Conservation (phyloP, 64 coral and sea anemone species). For the Porites lutea region DNA sequence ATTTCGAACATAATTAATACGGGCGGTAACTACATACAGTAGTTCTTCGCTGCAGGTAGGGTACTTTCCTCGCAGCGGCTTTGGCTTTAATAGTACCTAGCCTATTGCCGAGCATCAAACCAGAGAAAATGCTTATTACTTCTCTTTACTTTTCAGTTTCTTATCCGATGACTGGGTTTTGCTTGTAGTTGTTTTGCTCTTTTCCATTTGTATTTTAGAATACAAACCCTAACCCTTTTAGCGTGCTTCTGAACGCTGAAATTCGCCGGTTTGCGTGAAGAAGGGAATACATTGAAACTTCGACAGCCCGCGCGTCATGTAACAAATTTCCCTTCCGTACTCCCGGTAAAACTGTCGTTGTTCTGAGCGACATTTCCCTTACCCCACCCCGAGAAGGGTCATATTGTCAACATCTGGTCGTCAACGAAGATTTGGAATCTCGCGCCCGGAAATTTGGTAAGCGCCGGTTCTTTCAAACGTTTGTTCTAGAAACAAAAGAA, state of each 20-base stretch:
- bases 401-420: neutral
- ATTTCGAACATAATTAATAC: too few species aligned
- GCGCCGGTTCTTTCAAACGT: neutral
- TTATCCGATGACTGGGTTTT: constrained; percentile 15
- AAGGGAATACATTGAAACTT: neutral
- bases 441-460: neutral
- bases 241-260: constrained; percentile 19
- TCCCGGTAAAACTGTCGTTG: neutral
- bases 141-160: too few species aligned
- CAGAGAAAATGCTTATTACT: too few species aligned
- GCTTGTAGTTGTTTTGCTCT: constrained; percentile 17
- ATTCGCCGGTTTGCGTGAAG: constrained; percentile 21
- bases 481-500: neutral
- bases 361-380: constrained; percentile 15
- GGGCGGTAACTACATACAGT: too few species aligned
- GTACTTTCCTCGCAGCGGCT: too few species aligned
- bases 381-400: neutral
- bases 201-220: neutral
- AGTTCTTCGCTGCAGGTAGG: too few species aligned
- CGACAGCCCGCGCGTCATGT: constrained; percentile 13
- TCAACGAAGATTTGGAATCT: neutral
- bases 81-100: too few species aligned
- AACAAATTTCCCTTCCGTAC: constrained; percentile 7
- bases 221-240: constrained; percentile 18
- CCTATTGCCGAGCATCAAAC: too few species aligned